Evolutionary conservation across 2,797 vertebrate species (phyloP).

Genomic region (Pangasius djambal): DNA sequence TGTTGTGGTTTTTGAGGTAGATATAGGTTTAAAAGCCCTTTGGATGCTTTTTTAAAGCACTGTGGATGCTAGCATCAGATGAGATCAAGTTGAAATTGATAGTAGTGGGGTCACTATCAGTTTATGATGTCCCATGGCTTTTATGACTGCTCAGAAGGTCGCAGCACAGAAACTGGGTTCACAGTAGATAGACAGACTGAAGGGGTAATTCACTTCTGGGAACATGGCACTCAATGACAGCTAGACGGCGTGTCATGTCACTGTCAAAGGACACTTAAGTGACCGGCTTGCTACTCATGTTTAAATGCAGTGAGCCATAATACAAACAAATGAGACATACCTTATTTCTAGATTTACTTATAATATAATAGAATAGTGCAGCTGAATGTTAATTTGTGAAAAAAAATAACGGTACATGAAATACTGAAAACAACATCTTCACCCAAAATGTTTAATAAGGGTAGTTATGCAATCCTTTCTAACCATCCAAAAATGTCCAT

Average conservation of each 20-base stretch:
- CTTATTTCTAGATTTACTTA: neutral
- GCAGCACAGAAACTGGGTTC: slow-evolving; percentile 55
- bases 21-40: slow-evolving; percentile 54
- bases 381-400: neutral
- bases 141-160: slow-evolving; percentile 70
- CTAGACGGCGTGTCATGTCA: neutral
- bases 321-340: neutral
- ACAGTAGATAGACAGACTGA: slow-evolving; percentile 30
- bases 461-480: neutral
- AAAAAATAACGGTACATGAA: neutral
- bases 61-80: neutral
- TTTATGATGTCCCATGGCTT: slow-evolving; percentile 44
- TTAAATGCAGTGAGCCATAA: no score
- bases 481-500: neutral
- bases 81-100: neutral
- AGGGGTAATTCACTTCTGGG: slow-evolving; percentile 33
- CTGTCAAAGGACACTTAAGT: neutral
- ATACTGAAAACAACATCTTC: neutral
- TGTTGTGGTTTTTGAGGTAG: slow-evolving; percentile 52
- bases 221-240: neutral
- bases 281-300: neutral
- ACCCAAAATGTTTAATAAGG: neutral
- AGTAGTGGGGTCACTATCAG: neutral
- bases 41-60: no score
- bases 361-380: neutral